Base-by-base conservation (phyloP, 1,140 invertebrate species). In the Ladona fulva region DNA sequence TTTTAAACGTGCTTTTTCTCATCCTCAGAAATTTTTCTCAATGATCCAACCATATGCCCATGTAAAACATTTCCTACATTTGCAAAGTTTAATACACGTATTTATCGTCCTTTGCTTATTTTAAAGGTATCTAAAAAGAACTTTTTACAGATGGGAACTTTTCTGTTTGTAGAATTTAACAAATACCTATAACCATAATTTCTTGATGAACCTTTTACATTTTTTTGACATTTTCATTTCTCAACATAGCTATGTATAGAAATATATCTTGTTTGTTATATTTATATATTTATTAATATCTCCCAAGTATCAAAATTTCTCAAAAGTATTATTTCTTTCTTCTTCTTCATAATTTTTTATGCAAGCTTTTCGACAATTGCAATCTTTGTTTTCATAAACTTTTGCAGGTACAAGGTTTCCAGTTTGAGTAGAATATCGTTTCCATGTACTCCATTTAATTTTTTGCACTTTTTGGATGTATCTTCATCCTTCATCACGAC, bases 11-110 rank as follows among this genome's bases (percentile, higher is more conserved):
- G 76, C 78, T 80, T 80, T 14, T 77, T 80, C 73, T 78, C 0
- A 79, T 76, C 77, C 25, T 81, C 80, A 79, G 14, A 78, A 79
- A 75, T 80, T 82, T 74, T 81, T 80, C 75, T 81, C 77, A 74
- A 79, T 80, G 80, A 79, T 75, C 78, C 78, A 79, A 79, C 75
- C 78, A 79, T 79, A 79, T 79, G 80, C 79, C 77, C 77, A 80
- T 75, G 79, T 75, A 74, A 29, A 52, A n/a, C n/a, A n/a, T n/a
- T n/a, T n/a, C n/a, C n/a, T n/a, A n/a, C n/a, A n/a, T n/a, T n/a
- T n/a, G n/a, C n/a, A n/a, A n/a, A n/a, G n/a, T n/a, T n/a, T n/a
- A n/a, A n/a, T n/a, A n/a, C n/a, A n/a, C n/a, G n/a, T n/a, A n/a
- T n/a, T n/a, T n/a, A n/a, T n/a, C n/a, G n/a, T n/a, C n/a, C n/a